Evolutionary conservation across 2,888 invertebrate genomes (phyloP).

Genomic region (Cylindroiulus punctatus): DNA sequence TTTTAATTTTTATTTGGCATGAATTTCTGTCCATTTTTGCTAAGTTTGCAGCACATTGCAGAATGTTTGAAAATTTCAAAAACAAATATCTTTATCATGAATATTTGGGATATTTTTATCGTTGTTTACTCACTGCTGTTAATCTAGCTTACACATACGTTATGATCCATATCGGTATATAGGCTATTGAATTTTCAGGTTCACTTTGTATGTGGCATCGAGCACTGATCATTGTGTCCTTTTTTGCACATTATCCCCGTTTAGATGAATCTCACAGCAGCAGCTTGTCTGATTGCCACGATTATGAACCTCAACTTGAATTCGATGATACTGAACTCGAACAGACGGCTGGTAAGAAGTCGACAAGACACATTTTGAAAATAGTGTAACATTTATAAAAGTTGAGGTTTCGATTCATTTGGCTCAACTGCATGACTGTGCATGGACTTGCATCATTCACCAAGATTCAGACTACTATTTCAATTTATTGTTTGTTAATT

Average conservation of each 20-base stretch:
- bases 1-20: background rate
- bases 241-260: constrained; percentile 28
- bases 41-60: background rate
- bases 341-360: constrained; percentile 59
- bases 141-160: background rate
- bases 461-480: background rate
- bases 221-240: constrained; percentile 49
- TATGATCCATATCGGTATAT: background rate
- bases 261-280: constrained; percentile 59
- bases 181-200: constrained; percentile 12
- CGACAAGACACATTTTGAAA: constrained; percentile 21
- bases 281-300: constrained; percentile 89
- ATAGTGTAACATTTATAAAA: background rate
- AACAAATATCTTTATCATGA: background rate
- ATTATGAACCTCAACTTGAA: constrained; percentile 94
- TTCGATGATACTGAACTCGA: constrained; percentile 89
- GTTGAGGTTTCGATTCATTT: background rate
- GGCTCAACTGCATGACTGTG: background rate
- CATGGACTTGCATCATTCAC: constrained; percentile 29
- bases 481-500: background rate
- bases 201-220: constrained; percentile 21
- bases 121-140: background rate
- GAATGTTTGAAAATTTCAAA: background rate
- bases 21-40: background rate
- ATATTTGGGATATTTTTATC: background rate